phyloP scores from a whole-genome alignment of 2,888 invertebrate species.

The Drosophila phalerata region DNA sequence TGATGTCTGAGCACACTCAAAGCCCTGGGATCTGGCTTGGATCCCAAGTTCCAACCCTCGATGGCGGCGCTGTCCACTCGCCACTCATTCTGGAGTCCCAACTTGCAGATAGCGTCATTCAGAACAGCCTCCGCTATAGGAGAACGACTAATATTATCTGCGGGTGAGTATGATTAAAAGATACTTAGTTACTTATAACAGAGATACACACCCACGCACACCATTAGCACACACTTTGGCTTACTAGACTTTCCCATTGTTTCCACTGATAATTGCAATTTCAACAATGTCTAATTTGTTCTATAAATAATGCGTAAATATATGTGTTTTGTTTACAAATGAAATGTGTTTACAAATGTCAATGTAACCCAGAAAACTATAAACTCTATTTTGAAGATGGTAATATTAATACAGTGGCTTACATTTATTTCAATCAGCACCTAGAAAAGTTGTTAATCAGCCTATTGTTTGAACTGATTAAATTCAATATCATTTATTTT shows the following conservation, averaged over 20 bases:
- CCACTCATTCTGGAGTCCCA: conserved; percentile 89
- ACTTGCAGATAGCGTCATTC: conserved; percentile 89
- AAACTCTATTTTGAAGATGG: not conserved
- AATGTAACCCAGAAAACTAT: not conserved
- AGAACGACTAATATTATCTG: conserved; percentile 97
- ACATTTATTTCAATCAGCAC: too few species aligned
- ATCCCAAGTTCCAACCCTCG: conserved; percentile 94
- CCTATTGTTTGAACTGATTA: too few species aligned
- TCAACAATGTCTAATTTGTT: not conserved
- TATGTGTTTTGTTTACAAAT: conserved; percentile 4
- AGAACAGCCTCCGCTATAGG: conserved; percentile 98
- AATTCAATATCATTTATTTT: too few species aligned
- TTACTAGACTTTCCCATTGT: conserved; percentile 17
- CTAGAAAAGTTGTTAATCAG: too few species aligned
- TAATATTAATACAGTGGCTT: too few species aligned
- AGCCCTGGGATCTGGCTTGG: conserved; percentile 91
- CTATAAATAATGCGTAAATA: not conserved
- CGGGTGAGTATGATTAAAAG: conserved; percentile 35
- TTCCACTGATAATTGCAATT: not conserved
- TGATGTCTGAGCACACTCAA: conserved; percentile 89
- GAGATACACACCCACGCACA: conserved; percentile 71
- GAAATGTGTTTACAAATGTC: conserved; percentile 3
- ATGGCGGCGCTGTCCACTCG: conserved; percentile 95
- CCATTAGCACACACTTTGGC: conserved; percentile 72
- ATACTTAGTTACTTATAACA: not conserved